A percentile compares a stretch with the other conserved stretches of the same genome.
phyloP scores from a whole-genome alignment of 2,113 vertebrate genomes.

The Vulpes vulpes region DNA sequence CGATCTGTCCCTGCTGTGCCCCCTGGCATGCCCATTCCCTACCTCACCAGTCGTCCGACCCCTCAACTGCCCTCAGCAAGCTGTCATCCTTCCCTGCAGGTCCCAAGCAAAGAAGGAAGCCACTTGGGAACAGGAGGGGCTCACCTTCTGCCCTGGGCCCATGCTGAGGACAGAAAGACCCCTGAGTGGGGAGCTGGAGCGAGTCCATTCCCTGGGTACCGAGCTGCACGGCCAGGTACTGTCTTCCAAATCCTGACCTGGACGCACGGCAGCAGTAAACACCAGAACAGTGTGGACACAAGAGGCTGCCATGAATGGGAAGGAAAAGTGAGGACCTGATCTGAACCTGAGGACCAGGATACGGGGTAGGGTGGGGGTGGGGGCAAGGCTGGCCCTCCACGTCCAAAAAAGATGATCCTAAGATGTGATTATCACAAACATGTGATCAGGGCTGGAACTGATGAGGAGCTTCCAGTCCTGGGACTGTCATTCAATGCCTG shows the following conservation, averaged over 20 bases:
- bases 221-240: background rate
- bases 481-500: background rate
- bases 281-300: no score
- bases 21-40: background rate
- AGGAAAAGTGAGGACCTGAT: background rate
- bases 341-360: background rate
- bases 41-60: accelerated
- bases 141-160: background rate
- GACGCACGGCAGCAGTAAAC: background rate
- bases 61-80: background rate
- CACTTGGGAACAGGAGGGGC: background rate
- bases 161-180: background rate
- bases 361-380: accelerated
- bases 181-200: background rate
- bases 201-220: background rate
- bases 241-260: background rate
- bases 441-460: background rate
- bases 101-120: background rate
- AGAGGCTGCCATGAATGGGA: background rate
- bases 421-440: background rate
- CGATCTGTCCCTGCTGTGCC: background rate
- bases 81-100: accelerated
- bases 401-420: background rate
- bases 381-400: no score
- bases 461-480: background rate